These are phyloP conservation scores for Sarcophaga variegata DNA, from an alignment of 2,888 invertebrate species.

Conservation along the genomic window DNA sequence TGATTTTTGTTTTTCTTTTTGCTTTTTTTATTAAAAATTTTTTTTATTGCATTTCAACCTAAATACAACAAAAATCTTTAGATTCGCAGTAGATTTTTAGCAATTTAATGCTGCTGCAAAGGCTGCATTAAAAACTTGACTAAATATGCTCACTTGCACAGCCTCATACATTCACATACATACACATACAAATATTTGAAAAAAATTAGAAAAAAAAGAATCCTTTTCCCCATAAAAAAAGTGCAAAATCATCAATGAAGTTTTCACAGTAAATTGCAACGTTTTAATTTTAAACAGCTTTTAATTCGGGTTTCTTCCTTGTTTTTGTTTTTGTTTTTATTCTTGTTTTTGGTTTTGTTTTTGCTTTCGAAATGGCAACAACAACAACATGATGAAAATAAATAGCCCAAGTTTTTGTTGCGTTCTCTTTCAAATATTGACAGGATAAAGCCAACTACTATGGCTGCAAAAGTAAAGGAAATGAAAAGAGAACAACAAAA, in stretches of 20 bases:
- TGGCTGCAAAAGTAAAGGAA: not conserved
- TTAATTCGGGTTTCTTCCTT: constrained; percentile 44
- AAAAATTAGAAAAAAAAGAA: constrained; percentile 18
- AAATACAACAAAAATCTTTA: no score
- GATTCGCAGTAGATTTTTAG: constrained; percentile 12
- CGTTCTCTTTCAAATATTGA: constrained; percentile 13
- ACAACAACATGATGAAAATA: constrained; percentile 43
- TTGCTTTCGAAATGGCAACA: constrained; percentile 31
- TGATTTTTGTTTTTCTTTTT: not conserved
- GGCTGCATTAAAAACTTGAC: constrained; percentile 46
- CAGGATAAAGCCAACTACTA: constrained; percentile 25
- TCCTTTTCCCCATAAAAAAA: constrained; percentile 28
- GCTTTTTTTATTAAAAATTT: constrained; percentile 32
- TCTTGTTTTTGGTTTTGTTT: not conserved
- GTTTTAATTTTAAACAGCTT: constrained; percentile 69
- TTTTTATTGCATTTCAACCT: not conserved
- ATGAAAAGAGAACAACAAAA: not conserved
- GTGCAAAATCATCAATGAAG: constrained; percentile 69
- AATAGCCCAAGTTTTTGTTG: constrained; percentile 52
- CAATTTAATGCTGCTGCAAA: constrained; percentile 24
- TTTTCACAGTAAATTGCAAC: constrained; percentile 68
- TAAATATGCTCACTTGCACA: no score
- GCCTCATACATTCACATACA: not conserved
- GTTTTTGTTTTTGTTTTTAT: not conserved
- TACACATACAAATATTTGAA: not conserved